Base-by-base conservation (phyloP, 2,888 invertebrate species). In the Bellardia bayeri region DNA sequence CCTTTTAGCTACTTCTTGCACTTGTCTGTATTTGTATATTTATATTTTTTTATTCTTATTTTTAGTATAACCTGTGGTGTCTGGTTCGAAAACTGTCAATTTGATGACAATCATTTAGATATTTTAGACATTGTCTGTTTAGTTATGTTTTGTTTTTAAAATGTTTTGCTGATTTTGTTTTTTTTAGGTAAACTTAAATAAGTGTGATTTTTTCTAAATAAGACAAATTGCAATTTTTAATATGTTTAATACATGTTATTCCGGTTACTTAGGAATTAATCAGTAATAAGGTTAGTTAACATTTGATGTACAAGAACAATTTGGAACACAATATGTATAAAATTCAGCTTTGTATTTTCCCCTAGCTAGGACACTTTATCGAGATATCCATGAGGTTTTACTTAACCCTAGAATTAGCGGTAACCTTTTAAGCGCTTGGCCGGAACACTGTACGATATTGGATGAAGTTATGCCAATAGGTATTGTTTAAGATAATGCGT, bases 51-150 rank as follows among this genome's bases (percentile, higher is more conserved):
- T 6, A 37, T 1, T 37, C 4, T 37, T 66, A 11, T 66, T 23
- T 16, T 23, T 23, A 2, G 2, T 75, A 75, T 45, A 69, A 76
- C 58, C 56, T 66, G 64, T 72, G 71, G 64, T 72, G 71, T 72
- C 78, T 78, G 78, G 63, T 82, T 58, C 40, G 58, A 58, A 68
- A 72, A 58, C 54, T 72, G 83, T 42, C 78, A 72, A 49, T 78
- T 68, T 64, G 56, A 54, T 69, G 85, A 78, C 81, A 85, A 58
- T 82, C 84, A 85, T 79, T 80, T 68, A 79, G 74, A 66, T 75
- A 63, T 68, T 81, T 84, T 63, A 66, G 75, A 72, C 69, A 85
- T 49, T 51, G 23, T 82, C 23, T 23, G 23, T 64, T 23, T 71
- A 56, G 13, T 33, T 14, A 13, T 3, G 23, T 54, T 54, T 51